Evolutionary conservation across 2,797 vertebrate genomes (phyloP), one percentile per base, ranked within the genome.

Genomic region (Acanthornis magna): DNA sequence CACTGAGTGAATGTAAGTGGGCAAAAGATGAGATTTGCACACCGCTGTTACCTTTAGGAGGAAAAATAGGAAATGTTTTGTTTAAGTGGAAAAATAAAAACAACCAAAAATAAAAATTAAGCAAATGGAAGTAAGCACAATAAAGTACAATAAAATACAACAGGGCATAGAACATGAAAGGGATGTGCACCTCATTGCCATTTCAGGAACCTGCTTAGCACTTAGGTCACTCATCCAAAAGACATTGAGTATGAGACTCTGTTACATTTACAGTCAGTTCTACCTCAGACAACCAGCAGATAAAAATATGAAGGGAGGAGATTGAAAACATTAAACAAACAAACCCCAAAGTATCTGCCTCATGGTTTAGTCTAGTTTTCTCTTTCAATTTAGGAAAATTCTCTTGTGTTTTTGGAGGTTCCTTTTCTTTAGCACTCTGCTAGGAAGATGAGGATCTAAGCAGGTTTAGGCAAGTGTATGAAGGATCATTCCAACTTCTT

Each of bases 241-340:
- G n/a, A 13, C 11, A 45, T 4, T 8, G 29, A 48, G 20, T n/a
- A 45, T 26, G 0, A 2, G 17, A 13, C 14, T 54, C 20, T 40
- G 7, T 55, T 40, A 2, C 21, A 34, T 58, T 83, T 77, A 23
- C 16, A 29, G 8, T 14, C 40, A 60, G 5, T 51, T 74, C 81
- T 57, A 60, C 4, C 10, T 72, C 16, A 68, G 50, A 55, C 2
- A 16, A 61, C 15, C 48, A 63, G 10, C 8, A 76, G 6, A 50
- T 42, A 45, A 76, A 80, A 65, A 53, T 1, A 17, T 7, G 2
- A 27, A 4, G 9, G 4, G 2, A 4, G 4, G 3, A 16, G 3
- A 53, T 26, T 3, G 22, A 55, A 82, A 16, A 47, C 5, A 16
- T 16, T 22, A 6, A 25, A 60, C 61, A n/a, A 5, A 0, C 0